These are phyloP conservation scores for Drosophila leontia DNA, from an alignment of 1,140 invertebrate species.

Conservation along the genomic window DNA sequence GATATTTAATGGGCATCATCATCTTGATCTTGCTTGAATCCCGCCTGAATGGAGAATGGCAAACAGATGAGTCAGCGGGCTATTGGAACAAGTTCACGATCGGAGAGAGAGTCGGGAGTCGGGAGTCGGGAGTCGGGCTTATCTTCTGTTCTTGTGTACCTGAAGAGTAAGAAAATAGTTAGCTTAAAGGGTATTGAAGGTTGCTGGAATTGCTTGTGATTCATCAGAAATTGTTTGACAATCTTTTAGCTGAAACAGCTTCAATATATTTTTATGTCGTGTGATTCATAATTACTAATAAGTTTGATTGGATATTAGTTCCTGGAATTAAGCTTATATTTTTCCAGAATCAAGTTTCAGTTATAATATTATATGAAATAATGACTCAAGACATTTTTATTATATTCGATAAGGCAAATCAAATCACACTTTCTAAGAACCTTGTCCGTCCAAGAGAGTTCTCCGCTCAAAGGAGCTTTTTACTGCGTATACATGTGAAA, in stretches of 20 bases:
- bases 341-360: neutral
- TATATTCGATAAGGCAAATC: neutral
- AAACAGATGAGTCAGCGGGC: conserved; percentile 25
- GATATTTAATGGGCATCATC: conserved; percentile 7
- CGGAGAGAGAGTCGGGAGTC: neutral
- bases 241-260: neutral
- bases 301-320: neutral
- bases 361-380: neutral
- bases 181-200: conserved; percentile 11
- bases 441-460: neutral
- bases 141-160: conserved; percentile 8
- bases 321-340: neutral
- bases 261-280: neutral
- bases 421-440: neutral
- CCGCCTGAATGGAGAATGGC: conserved; percentile 39
- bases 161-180: conserved; percentile 3
- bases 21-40: conserved; percentile 17
- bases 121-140: neutral
- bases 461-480: too few species aligned
- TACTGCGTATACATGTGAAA: neutral
- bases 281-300: neutral
- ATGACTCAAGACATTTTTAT: neutral
- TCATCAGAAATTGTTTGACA: neutral
- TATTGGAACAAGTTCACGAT: conserved; percentile 38
- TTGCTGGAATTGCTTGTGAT: neutral